phyloP scores from a whole-genome alignment of 2,797 vertebrate species.

The Cheirogaleus major region DNA sequence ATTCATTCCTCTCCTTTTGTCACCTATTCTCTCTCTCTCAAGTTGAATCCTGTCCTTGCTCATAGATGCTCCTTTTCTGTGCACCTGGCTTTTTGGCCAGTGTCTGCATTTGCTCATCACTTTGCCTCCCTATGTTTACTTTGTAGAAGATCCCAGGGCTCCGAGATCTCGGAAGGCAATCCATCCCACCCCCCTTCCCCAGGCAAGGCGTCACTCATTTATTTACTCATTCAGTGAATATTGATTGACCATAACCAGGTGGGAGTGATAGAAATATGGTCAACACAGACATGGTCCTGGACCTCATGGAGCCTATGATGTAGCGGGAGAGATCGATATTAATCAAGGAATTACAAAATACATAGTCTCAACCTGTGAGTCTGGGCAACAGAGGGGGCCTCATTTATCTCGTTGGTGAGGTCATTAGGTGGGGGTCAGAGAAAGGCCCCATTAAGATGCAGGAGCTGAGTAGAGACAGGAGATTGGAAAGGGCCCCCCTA shows the following conservation, averaged over 20 bases:
- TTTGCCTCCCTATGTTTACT: background rate
- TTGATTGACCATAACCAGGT: background rate
- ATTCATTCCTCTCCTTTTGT: background rate
- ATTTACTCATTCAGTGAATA: background rate
- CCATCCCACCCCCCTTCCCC: background rate
- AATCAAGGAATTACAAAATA: background rate
- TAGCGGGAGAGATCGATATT: background rate
- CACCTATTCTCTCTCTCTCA: background rate
- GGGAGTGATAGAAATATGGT: background rate
- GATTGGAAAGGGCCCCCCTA: background rate
- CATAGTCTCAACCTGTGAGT: background rate
- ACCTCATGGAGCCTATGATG: background rate
- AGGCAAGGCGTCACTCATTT: background rate
- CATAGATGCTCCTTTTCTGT: background rate
- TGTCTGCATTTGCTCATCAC: background rate
- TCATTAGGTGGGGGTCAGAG: background rate
- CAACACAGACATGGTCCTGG: background rate
- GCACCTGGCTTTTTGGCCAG: background rate
- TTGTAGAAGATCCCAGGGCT: background rate
- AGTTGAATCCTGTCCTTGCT: background rate
- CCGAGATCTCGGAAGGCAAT: background rate
- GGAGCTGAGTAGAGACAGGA: background rate
- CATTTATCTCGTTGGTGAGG: background rate
- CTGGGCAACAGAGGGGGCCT: background rate
- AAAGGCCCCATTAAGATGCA: background rate